These are phyloP conservation scores for Peromyscus attwateri DNA, from an alignment of 2,797 vertebrate species.

Conservation along the genomic window DNA sequence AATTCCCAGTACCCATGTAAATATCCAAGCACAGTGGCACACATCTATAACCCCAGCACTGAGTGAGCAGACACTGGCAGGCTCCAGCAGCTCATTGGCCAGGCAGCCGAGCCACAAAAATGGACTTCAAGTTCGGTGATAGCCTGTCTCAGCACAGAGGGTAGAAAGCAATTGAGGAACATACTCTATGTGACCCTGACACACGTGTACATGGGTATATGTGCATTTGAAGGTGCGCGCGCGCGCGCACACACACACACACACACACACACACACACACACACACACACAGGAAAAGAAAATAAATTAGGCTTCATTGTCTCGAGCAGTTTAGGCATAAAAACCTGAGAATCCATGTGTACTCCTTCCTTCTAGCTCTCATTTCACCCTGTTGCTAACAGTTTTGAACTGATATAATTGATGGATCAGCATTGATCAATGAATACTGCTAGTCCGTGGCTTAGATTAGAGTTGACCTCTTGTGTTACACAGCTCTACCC, in stretches of 20 bases:
- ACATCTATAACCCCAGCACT: neutral
- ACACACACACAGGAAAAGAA: neutral
- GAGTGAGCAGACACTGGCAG: neutral
- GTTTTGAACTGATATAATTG: neutral
- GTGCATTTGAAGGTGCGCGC: neutral
- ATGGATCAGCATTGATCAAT: neutral
- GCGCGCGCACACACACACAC: neutral
- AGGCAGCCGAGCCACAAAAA: neutral
- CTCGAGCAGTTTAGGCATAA: neutral
- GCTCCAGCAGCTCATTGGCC: neutral
- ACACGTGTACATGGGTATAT: neutral
- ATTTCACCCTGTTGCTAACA: neutral
- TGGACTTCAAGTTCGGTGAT: neutral
- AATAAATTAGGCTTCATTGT: neutral
- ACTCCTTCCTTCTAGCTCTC: neutral
- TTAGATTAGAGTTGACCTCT: neutral
- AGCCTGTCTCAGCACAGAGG: neutral
- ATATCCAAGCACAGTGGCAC: neutral
- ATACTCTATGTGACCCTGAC: neutral
- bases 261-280: neutral
- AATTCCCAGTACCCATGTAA: neutral
- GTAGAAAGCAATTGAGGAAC: no score
- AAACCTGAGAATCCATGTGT: neutral
- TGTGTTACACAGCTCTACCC: neutral
- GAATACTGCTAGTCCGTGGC: neutral